phyloP scores from a whole-genome alignment of 1,140 invertebrate genomes.

The Penaeus vannamei region DNA sequence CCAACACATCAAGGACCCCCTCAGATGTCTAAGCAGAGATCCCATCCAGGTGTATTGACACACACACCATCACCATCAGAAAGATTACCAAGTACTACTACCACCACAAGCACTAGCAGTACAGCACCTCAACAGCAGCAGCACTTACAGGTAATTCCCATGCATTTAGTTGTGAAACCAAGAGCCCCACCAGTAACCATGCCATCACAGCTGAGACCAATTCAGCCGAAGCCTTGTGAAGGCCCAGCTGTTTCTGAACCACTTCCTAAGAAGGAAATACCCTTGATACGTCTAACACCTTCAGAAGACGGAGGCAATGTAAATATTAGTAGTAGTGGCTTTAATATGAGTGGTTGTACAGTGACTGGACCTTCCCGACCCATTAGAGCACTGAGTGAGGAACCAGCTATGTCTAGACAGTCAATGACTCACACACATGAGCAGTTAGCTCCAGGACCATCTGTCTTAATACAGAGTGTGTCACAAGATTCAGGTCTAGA shows the following conservation, averaged over 20 bases:
- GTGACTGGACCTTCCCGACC: slow-evolving; percentile 33
- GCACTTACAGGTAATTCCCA: slow-evolving; percentile 62
- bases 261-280: slow-evolving; percentile 54
- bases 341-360: slow-evolving; percentile 14
- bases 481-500: slow-evolving; percentile 64
- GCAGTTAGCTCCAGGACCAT: slow-evolving; percentile 44
- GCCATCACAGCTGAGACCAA: slow-evolving; percentile 60
- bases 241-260: slow-evolving; percentile 34
- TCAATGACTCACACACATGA: slow-evolving; percentile 36
- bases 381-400: slow-evolving; percentile 64
- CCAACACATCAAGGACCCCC: slow-evolving; percentile 45
- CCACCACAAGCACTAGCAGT: slow-evolving; percentile 1
- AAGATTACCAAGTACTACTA: slow-evolving; percentile 24
- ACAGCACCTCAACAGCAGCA: slow-evolving; percentile 35
- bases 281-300: slow-evolving; percentile 62
- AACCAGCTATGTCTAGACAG: slow-evolving; percentile 56
- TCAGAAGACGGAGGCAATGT: slow-evolving; percentile 53
- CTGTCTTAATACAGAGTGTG: slow-evolving; percentile 65
- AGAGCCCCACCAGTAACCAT: slow-evolving; percentile 65
- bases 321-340: slow-evolving; percentile 7
- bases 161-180: slow-evolving; percentile 68
- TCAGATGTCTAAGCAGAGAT: slow-evolving; percentile 62
- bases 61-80: slow-evolving; percentile 53
- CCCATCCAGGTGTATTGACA: slow-evolving; percentile 63
- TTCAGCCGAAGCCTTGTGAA: slow-evolving; percentile 62